Evolutionary conservation across 2,888 invertebrate genomes (phyloP), one percentile per base, ranked within the genome.

Genomic region (Epinotia nisella): DNA sequence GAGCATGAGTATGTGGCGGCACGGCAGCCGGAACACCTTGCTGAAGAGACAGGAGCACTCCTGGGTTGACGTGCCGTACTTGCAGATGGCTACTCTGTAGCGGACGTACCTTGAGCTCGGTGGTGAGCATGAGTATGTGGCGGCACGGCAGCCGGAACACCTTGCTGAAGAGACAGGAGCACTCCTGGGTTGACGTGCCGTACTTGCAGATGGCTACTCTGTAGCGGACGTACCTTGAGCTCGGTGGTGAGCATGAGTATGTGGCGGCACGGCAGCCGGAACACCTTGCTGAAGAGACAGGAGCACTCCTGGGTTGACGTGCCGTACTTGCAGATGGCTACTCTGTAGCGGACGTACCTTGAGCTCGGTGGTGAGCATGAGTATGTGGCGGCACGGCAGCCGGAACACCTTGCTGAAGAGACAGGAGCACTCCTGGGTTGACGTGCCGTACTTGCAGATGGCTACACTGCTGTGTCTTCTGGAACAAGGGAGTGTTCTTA

Each of bases 261-360:
- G 60, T 94, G 94, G 2, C 94, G 71, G 79, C 94, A 94, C 0
- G 94, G 94, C 74, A 94, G 78, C 45, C 91, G 83, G 86, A 94
- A 94, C 81, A 94, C 94, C 75, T 92, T 92, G 84, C 94, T 94
- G 85, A 94, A 94, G 9, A 94, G 82, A 21, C 94, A 94, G 1
- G 93, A 93, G 65, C 94, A 94, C 75, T 94, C 94, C 78, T 94
- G 94, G 0, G 94, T 94, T 0, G 93, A 93, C 0, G 94, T 94
- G 5, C 94, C 94, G 81, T 93, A 94, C 74, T 92, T 94, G 78
- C 90, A 91, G 7, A 94, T 93, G 17, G 92, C 29, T 29, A 7
- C 29, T 29, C 29, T 45, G 19, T 35, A n/a, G 19, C 5, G n/a
- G 1, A 7, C 19, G 2, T 51, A 70, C 74, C 74, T 74, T 74